These are phyloP conservation scores for Cyprinus carpio DNA, from an alignment of 2,113 vertebrate genomes.

Conservation along the genomic window DNA sequence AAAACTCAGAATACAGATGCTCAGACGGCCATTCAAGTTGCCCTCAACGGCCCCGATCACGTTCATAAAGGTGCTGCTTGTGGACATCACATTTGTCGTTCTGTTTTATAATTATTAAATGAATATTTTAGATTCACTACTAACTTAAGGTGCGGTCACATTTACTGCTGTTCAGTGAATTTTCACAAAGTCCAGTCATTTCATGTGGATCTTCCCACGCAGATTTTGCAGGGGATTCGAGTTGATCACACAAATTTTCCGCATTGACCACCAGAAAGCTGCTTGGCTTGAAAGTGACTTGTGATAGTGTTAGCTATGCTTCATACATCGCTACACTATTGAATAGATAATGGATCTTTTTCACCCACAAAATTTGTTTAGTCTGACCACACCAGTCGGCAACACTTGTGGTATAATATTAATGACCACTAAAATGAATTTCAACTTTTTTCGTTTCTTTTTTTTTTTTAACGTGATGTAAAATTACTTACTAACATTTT, in stretches of 20 bases:
- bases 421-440: too few species aligned
- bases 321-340: background rate
- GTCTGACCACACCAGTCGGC: background rate
- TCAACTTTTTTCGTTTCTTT: too few species aligned
- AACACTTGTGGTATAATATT: too few species aligned
- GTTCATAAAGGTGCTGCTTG: constrained; percentile 83
- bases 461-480: too few species aligned
- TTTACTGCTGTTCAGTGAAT: background rate
- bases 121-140: background rate
- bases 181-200: background rate
- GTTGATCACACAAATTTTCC: background rate
- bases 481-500: too few species aligned
- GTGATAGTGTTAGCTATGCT: background rate
- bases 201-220: too few species aligned
- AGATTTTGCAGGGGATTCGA: background rate
- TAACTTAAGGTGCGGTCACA: background rate
- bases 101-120: background rate
- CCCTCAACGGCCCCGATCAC: constrained; percentile 90
- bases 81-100: background rate
- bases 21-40: constrained; percentile 96
- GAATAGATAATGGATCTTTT: background rate
- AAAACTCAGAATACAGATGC: constrained; percentile 96
- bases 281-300: background rate
- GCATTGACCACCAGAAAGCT: background rate
- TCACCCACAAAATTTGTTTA: background rate